A percentile compares a stretch with the other conserved stretches of the same genome.
These are phyloP conservation scores for Nesospiza acunhae DNA, from an alignment of 2,113 vertebrate species.

Conservation along the genomic window DNA sequence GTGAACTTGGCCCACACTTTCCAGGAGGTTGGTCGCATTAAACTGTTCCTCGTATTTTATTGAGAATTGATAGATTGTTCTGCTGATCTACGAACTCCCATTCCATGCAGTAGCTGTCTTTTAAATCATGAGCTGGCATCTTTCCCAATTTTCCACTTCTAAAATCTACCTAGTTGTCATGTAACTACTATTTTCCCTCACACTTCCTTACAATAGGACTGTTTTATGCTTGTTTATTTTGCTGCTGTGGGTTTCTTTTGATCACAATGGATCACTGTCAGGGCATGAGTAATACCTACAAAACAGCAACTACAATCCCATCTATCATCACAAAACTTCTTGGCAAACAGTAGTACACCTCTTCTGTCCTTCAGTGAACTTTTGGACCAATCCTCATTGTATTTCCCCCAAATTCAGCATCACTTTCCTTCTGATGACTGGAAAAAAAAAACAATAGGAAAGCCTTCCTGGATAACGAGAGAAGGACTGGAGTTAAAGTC, in stretches of 20 bases:
- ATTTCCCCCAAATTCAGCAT: background rate
- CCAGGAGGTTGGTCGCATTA: conserved; percentile 1
- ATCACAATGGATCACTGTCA: conserved; percentile 56
- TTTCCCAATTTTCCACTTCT: conserved; percentile 19
- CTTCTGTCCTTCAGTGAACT: background rate
- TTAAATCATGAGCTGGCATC: background rate
- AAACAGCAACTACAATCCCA: conserved; percentile 26
- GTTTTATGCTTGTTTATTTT: conserved; percentile 48
- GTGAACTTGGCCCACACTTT: background rate
- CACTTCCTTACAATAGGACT: conserved; percentile 15
- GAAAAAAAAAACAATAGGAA: background rate
- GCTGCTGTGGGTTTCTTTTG: conserved; percentile 51
- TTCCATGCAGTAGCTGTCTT: background rate
- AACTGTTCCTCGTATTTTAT: conserved; percentile 22
- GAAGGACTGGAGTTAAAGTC: background rate
- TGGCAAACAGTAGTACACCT: background rate
- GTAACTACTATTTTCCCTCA: conserved; percentile 40
- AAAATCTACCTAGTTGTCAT: background rate
- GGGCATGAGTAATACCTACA: conserved; percentile 48
- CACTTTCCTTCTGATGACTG: background rate
- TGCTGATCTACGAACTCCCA: background rate
- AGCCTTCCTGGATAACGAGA: background rate
- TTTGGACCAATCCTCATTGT: background rate
- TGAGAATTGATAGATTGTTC: conserved; percentile 30
- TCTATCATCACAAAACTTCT: conserved; percentile 19